Percentiles rank a stretch among this genome's conserved stretches.
phyloP scores from a whole-genome alignment of 2,113 vertebrate species.

The Acanthochromis polyacanthus region DNA sequence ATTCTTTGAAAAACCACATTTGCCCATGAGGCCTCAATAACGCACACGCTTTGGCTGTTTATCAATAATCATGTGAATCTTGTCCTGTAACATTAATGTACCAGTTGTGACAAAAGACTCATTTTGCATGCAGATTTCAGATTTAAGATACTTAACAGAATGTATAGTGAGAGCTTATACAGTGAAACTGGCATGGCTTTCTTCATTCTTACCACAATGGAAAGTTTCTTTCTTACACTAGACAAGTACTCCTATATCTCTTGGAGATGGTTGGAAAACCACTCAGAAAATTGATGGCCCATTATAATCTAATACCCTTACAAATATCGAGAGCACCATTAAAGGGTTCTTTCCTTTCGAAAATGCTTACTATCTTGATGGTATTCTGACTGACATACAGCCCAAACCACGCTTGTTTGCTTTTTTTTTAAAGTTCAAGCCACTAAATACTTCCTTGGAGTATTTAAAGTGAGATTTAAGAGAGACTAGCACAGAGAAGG shows the following conservation, averaged over 20 bases:
- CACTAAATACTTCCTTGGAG: conserved; percentile 83
- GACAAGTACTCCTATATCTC: conserved; percentile 27
- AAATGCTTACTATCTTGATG: conserved; percentile 76
- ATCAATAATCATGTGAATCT: not conserved
- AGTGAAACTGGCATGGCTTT: conserved; percentile 1
- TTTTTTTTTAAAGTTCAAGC: conserved; percentile 58
- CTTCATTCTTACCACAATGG: conserved; percentile 32
- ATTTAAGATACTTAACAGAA: not conserved
- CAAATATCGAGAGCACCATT: conserved; percentile 56
- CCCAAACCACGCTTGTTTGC: conserved; percentile 71
- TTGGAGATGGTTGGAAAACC: conserved; percentile 61
- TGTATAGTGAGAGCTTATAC: not conserved
- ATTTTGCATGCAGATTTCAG: not conserved
- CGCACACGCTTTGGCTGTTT: not conserved
- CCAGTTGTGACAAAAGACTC: not conserved
- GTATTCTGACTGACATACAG: conserved; percentile 73
- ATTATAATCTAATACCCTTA: conserved; percentile 65
- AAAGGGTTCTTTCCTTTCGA: conserved; percentile 72
- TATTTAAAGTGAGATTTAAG: conserved; percentile 77
- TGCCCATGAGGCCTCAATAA: conserved; percentile 13
- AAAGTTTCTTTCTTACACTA: conserved; percentile 38
- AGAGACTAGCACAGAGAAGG: conserved; percentile 43
- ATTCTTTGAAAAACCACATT: conserved; percentile 22
- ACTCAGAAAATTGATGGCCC: conserved; percentile 43
- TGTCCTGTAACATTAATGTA: not conserved